Evolutionary conservation across 1,140 invertebrate genomes (phyloP).

Genomic region (Cotesia glomerata): DNA sequence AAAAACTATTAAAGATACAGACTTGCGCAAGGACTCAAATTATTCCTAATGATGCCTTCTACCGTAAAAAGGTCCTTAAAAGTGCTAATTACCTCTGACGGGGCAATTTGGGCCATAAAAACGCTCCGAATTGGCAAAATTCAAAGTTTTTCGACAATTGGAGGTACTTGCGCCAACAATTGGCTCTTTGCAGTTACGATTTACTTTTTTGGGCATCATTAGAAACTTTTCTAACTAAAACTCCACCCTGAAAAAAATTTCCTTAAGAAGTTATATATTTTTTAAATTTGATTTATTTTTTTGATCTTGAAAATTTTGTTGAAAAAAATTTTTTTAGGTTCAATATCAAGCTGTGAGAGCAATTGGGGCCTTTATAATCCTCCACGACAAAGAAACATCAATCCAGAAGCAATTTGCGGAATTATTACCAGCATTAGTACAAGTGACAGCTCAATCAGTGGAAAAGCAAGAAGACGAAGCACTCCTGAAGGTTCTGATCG

Average conservation of each 20-base stretch:
- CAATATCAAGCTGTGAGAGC: slow-evolving; percentile 83
- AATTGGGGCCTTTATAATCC: slow-evolving; percentile 87
- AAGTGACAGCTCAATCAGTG: slow-evolving; percentile 80
- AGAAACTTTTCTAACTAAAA: not conserved
- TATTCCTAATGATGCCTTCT: no score
- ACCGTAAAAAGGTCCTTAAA: not conserved
- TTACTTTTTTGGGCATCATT: no score
- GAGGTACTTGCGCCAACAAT: no score
- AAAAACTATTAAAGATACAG: not conserved
- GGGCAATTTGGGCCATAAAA: no score
- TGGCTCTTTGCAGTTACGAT: no score
- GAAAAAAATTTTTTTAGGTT: slow-evolving; percentile 57
- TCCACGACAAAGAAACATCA: slow-evolving; percentile 87
- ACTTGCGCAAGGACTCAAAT: no score
- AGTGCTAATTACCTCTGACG: no score
- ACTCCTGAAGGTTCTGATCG: slow-evolving; percentile 89
- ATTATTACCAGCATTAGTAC: slow-evolving; percentile 74
- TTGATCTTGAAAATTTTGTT: not conserved
- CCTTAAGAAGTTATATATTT: not conserved
- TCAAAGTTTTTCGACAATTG: no score
- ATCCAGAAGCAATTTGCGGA: slow-evolving; percentile 90
- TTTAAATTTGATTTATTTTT: not conserved
- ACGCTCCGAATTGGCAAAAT: no score
- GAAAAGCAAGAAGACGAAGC: slow-evolving; percentile 88
- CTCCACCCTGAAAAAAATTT: not conserved